phyloP scores from a whole-genome alignment of 1,140 invertebrate species.

The Achatina immaculata region DNA sequence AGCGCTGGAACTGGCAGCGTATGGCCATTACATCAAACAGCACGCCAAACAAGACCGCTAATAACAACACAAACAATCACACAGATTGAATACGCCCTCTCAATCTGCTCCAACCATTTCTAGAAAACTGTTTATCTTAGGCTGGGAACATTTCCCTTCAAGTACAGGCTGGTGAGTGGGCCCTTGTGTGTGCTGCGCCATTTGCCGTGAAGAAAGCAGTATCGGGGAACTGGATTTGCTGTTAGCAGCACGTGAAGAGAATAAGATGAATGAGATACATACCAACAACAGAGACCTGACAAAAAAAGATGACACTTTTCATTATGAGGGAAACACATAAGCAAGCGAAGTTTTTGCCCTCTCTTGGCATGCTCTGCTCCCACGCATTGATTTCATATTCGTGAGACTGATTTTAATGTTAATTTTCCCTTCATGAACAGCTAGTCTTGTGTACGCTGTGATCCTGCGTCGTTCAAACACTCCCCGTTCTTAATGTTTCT shows the following conservation, averaged over 20 bases:
- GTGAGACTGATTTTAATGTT: no score
- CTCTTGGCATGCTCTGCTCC: no score
- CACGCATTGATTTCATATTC: no score
- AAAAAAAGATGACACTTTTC: no score
- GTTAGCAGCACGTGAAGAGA: neutral
- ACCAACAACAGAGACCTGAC: no score
- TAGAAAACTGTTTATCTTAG: constrained; percentile 3
- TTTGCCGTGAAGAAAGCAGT: neutral
- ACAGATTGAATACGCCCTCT: neutral
- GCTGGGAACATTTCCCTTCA: neutral
- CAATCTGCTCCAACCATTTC: neutral
- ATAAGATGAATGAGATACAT: neutral
- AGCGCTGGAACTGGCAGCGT: neutral
- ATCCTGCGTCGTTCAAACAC: no score
- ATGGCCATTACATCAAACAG: neutral
- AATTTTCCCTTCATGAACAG: no score
- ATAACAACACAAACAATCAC: neutral
- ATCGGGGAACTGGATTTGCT: neutral
- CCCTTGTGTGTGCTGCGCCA: neutral
- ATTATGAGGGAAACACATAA: no score
- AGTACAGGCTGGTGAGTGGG: neutral
- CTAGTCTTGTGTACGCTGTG: no score
- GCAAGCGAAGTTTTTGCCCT: no score
- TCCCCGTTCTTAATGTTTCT: no score
- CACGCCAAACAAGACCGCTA: neutral